Conservation (phyloP, 2,888 invertebrate species). For the Empis stercorea region DNA sequence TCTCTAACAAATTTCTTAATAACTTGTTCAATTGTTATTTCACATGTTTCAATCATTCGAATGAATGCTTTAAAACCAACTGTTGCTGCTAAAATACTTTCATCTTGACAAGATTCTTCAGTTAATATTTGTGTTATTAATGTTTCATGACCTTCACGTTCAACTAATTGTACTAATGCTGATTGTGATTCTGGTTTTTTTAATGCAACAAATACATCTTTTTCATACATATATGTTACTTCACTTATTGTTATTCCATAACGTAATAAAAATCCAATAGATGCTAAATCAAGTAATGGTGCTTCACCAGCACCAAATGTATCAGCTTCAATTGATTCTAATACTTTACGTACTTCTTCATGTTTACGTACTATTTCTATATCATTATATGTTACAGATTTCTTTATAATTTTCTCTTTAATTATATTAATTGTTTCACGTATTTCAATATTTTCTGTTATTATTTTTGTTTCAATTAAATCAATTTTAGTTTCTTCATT, state of each 20-base stretch:
- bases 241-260: constrained; percentile 63
- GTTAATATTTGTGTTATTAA: constrained; percentile 69
- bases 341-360: constrained; percentile 60
- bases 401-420: constrained; percentile 29
- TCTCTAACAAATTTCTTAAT: constrained; percentile 70
- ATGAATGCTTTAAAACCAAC: constrained; percentile 77
- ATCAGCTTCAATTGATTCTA: constrained; percentile 59
- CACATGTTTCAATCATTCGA: constrained; percentile 69
- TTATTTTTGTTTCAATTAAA: constrained; percentile 22
- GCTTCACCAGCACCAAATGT: constrained; percentile 71
- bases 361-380: constrained; percentile 48
- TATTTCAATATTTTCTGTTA: constrained; percentile 29
- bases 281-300: constrained; percentile 67
- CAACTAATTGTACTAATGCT: constrained; percentile 71
- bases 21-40: constrained; percentile 71
- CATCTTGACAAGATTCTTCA: constrained; percentile 66
- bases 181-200: constrained; percentile 72
- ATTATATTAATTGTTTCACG: constrained; percentile 40
- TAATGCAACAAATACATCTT: constrained; percentile 65
- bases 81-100: constrained; percentile 61
- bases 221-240: constrained; percentile 64
- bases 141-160: constrained; percentile 68
- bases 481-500: constrained; percentile 18
- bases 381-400: constrained; percentile 37
- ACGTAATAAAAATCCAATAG: constrained; percentile 63